Evolutionary conservation across 2,888 invertebrate genomes (phyloP).

Genomic region (Aspidiotus destructor): DNA sequence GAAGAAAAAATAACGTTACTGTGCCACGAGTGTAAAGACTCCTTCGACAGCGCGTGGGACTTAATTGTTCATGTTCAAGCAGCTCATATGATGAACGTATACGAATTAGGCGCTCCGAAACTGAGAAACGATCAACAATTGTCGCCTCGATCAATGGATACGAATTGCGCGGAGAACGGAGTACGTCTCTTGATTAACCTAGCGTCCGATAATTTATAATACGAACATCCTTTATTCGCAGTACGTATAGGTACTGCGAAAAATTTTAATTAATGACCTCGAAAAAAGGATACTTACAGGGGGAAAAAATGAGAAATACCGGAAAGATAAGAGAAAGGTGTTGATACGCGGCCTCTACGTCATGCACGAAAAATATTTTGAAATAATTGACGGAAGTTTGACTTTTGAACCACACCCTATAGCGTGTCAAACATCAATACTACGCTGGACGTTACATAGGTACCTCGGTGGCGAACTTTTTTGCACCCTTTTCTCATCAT

Average conservation of each 20-base stretch:
- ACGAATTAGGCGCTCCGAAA: conserved; percentile 48
- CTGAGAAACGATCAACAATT: conserved; percentile 34
- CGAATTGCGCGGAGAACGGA: conserved; percentile 19
- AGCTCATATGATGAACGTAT: conserved; percentile 58
- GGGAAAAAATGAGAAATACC: conserved; percentile 10
- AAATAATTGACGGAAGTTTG: conserved; percentile 31
- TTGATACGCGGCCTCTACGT: conserved; percentile 17
- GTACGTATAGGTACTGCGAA: neutral
- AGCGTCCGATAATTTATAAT: no score
- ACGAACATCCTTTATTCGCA: neutral
- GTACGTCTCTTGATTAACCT: conserved; percentile 12
- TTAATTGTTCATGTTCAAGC: conserved; percentile 60
- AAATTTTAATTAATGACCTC: neutral
- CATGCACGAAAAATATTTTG: conserved; percentile 21
- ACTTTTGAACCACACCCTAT: conserved; percentile 30
- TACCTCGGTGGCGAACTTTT: conserved; percentile 1
- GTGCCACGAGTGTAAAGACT: conserved; percentile 58
- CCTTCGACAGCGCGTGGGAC: conserved; percentile 57
- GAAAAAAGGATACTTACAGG: neutral
- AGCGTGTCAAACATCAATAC: conserved; percentile 28
- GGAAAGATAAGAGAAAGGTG: conserved; percentile 16
- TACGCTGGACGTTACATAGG: neutral
- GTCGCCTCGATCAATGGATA: conserved; percentile 26
- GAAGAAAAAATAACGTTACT: conserved; percentile 47
- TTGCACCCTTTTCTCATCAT: conserved; percentile 1